These are phyloP conservation scores for Cacatua alba DNA, from an alignment of 2,113 vertebrate species.

Conservation along the genomic window DNA sequence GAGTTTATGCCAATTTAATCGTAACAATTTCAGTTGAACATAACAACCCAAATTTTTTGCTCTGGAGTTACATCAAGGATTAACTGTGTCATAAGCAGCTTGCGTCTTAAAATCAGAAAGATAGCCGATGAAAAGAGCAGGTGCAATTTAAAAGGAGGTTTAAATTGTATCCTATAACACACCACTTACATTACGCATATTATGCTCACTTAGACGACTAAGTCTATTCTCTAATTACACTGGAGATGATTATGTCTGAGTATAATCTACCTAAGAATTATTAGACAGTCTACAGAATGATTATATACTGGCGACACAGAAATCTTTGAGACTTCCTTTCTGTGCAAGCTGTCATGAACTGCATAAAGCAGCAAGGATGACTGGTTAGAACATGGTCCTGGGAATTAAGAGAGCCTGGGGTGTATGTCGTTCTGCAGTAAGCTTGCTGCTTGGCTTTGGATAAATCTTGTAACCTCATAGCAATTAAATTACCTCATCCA, in stretches of 20 bases:
- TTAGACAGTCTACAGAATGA: slow-evolving; percentile 23
- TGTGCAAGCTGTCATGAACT: not conserved
- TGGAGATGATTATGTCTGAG: slow-evolving; percentile 30
- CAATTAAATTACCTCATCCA: not conserved
- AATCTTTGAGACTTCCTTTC: slow-evolving; percentile 4
- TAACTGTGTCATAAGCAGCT: slow-evolving; percentile 9
- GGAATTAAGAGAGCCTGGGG: not conserved
- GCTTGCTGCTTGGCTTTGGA: not conserved
- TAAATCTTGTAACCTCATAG: not conserved
- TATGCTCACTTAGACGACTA: slow-evolving; percentile 59
- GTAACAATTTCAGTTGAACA: not conserved
- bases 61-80: slow-evolving; percentile 5
- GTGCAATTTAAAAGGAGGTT: slow-evolving; percentile 40
- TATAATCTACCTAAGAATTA: slow-evolving; percentile 58
- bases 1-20: not conserved
- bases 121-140: slow-evolving; percentile 49
- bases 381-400: not conserved
- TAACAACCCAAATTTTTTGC: slow-evolving; percentile 7
- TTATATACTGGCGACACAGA: not conserved
- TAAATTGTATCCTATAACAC: slow-evolving; percentile 38
- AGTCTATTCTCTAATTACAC: slow-evolving; percentile 48
- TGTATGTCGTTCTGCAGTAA: not conserved
- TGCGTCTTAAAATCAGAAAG: slow-evolving; percentile 9
- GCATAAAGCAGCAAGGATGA: slow-evolving; percentile 1
- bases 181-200: slow-evolving; percentile 16